These are phyloP conservation scores for Drosophila nigromelanica DNA, from an alignment of 1,140 invertebrate species.

Conservation along the genomic window DNA sequence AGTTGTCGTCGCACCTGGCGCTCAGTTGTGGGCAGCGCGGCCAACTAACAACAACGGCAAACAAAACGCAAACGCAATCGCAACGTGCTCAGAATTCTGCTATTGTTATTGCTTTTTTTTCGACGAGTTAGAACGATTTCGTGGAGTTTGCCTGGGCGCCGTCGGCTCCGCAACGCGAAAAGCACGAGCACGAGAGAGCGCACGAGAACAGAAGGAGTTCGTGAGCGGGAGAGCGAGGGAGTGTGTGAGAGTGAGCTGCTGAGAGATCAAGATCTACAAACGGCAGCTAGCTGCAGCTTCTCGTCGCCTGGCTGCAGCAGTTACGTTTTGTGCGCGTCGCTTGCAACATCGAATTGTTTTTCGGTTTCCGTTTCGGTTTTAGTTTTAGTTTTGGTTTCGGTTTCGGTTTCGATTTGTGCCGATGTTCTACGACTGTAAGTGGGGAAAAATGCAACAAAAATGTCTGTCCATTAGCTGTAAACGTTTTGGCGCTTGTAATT, in stretches of 20 bases:
- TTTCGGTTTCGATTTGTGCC: slow-evolving; percentile 13
- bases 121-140: slow-evolving; percentile 49
- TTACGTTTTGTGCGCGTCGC: slow-evolving; percentile 63
- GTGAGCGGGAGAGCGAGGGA: slow-evolving; percentile 30
- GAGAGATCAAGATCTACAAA: slow-evolving; percentile 41
- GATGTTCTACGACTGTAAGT: slow-evolving; percentile 25
- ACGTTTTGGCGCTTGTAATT: slow-evolving; percentile 75
- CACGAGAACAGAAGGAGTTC: slow-evolving; percentile 24
- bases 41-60: slow-evolving; percentile 67
- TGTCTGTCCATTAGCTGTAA: slow-evolving; percentile 65
- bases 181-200: slow-evolving; percentile 3
- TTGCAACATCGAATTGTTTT: slow-evolving; percentile 59
- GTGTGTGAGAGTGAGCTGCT: slow-evolving; percentile 7
- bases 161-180: neutral
- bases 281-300: slow-evolving; percentile 56
- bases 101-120: slow-evolving; percentile 28
- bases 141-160: slow-evolving; percentile 25
- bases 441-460: slow-evolving; percentile 49
- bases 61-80: slow-evolving; percentile 46
- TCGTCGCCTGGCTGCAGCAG: slow-evolving; percentile 63
- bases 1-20: slow-evolving; percentile 62
- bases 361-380: slow-evolving; percentile 27
- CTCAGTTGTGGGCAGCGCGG: slow-evolving; percentile 70
- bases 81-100: slow-evolving; percentile 28
- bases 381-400: slow-evolving; percentile 20